These are phyloP conservation scores for Eilema griseolum DNA, from an alignment of 2,888 invertebrate genomes.

Conservation along the genomic window DNA sequence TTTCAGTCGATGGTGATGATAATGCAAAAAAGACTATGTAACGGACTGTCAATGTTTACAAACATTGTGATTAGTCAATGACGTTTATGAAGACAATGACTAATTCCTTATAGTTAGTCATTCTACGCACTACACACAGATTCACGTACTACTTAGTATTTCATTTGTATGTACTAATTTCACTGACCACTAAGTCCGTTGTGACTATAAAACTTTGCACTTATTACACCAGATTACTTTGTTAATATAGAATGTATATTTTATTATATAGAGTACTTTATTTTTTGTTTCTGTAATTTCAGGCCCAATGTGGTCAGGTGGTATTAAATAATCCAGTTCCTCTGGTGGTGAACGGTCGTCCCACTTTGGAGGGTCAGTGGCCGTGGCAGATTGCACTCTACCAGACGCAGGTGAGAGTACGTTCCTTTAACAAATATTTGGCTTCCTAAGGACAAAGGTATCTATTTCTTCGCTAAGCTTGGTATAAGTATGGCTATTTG, in stretches of 20 bases:
- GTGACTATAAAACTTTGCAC: constrained; percentile 37
- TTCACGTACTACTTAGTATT: background rate
- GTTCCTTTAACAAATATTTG: constrained; percentile 7
- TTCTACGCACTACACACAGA: background rate
- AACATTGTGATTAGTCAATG: constrained; percentile 1
- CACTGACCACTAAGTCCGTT: constrained; percentile 10
- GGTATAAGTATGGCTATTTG: too few relatives aligned
- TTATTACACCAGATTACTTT: constrained; percentile 18
- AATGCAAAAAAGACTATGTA: background rate
- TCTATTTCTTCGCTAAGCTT: background rate
- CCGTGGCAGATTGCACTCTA: constrained; percentile 90
- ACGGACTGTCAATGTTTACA: background rate
- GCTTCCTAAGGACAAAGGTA: constrained; percentile 1
- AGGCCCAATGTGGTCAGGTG: constrained; percentile 82
- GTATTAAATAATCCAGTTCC: constrained; percentile 83
- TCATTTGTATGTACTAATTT: constrained; percentile 7
- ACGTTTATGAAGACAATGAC: background rate
- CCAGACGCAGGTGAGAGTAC: constrained; percentile 81
- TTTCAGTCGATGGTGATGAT: background rate
- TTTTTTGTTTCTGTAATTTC: constrained; percentile 32
- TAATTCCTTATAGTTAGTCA: background rate
- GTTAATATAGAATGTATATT: constrained; percentile 18
- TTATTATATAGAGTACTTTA: background rate
- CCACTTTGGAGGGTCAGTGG: constrained; percentile 88
- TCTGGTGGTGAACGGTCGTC: constrained; percentile 87